Evolutionary conservation across 1,140 invertebrate species (phyloP).

Genomic region (Manduca sexta): DNA sequence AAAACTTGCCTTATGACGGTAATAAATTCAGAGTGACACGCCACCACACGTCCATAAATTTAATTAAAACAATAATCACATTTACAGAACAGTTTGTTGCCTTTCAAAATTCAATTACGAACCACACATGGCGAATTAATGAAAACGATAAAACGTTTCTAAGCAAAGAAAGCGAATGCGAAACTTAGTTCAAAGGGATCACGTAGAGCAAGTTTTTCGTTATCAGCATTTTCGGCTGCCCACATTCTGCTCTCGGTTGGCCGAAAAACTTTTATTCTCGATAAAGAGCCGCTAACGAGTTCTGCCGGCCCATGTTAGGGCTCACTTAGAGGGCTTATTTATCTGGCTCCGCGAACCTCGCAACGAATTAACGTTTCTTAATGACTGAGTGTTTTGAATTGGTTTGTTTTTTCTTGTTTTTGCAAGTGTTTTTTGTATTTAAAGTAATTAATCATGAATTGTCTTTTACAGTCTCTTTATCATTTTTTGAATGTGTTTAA

Average conservation of each 20-base stretch:
- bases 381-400: conserved; percentile 3
- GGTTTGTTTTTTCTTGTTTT: no score
- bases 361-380: conserved; percentile 16
- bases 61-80: not conserved
- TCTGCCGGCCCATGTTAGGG: conserved; percentile 14
- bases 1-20: no score
- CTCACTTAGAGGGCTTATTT: conserved; percentile 10
- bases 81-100: not conserved
- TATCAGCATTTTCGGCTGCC: conserved; percentile 43
- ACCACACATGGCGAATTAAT: conserved; percentile 2
- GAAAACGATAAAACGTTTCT: conserved; percentile 4
- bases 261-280: conserved; percentile 37
- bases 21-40: no score
- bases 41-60: not conserved
- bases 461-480: not conserved
- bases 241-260: conserved; percentile 28
- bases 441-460: not conserved
- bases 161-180: conserved; percentile 11
- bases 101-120: no score
- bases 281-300: conserved; percentile 54
- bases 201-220: conserved; percentile 47
- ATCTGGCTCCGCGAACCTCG: conserved; percentile 6
- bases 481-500: no score
- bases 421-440: no score
- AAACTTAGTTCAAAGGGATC: conserved; percentile 48